Evolutionary conservation across 2,888 invertebrate species (phyloP), one percentile per base, ranked within the genome.

Genomic region (Eulithis prunata): DNA sequence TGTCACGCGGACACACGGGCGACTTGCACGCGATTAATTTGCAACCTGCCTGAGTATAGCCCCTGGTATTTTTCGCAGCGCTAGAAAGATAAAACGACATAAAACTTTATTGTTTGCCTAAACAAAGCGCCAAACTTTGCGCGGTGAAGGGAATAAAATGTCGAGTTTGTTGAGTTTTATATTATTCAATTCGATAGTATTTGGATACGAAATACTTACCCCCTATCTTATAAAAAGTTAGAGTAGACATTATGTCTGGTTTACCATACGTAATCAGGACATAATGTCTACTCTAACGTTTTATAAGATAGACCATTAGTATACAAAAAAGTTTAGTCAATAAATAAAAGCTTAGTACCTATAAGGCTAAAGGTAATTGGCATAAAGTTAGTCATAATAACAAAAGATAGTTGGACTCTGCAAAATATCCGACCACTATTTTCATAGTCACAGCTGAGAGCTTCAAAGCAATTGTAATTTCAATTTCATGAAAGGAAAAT

Each of bases 1-100:
- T 63, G 64, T 71, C 68, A 68, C 60, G 60, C 62, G 57, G 66
- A 66, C 68, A 68, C 53, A 63, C 46, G 45, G 54, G 53, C 58
- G 46, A 57, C 56, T 58, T 68, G 60, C 68, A 71, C 68, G 68
- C 68, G 66, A 71, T 68, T 70, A 64, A 70, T 70, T 66, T 68
- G 65, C 70, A n/a, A 60, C 62, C 56, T 21, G 57, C 14, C 57
- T 66, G 58, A 62, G 56, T 60, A 70, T 65, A 59, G 38, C 55
- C 43, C 53, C 45, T 53, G 32, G 36, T 36, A 43, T 49, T 62
- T 69, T 69, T 66, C 13, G 49, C 63, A 52, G 54, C 54, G 54
- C 54, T 65, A 54, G 51, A 59, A 64, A 66, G 57, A 51, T 57
- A 57, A 54, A 55, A 60, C 53, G 13, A 55, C 49, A 38, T n/a